A percentile compares a stretch with the other conserved stretches of the same genome.
phyloP scores from a whole-genome alignment of 2,797 vertebrate genomes.

The Enteromius anoplus region DNA sequence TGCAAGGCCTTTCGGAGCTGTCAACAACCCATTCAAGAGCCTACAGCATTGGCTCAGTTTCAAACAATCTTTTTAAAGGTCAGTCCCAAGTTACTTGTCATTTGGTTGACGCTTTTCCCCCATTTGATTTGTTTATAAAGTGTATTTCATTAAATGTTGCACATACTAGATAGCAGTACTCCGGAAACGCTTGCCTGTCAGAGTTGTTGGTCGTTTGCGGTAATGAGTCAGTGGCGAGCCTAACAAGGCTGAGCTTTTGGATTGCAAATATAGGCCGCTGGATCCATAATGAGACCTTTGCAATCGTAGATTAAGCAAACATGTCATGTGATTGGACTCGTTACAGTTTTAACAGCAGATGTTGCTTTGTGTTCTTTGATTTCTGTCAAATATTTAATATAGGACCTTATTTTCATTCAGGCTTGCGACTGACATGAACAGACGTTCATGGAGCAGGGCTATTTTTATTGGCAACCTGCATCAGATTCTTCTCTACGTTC shows the following conservation, averaged over 20 bases:
- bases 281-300: slow-evolving; percentile 82
- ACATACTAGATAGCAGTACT: slow-evolving; percentile 11
- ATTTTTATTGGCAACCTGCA: slow-evolving; percentile 49
- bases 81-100: slow-evolving; percentile 43
- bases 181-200: slow-evolving; percentile 43
- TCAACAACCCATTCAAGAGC: slow-evolving; percentile 36
- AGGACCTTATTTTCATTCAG: slow-evolving; percentile 81
- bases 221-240: slow-evolving; percentile 75
- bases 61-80: slow-evolving; percentile 48
- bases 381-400: slow-evolving; percentile 56
- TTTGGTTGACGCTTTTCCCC: slow-evolving; percentile 33
- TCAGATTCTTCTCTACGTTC: slow-evolving; percentile 41
- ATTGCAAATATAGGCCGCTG: slow-evolving; percentile 81
- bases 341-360: slow-evolving; percentile 84
- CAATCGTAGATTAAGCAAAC: slow-evolving; percentile 81
- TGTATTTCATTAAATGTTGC: slow-evolving; percentile 50
- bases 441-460: slow-evolving; percentile 33
- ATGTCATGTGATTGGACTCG: slow-evolving; percentile 85
- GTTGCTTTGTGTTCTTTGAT: slow-evolving; percentile 60
- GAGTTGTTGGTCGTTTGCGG: slow-evolving; percentile 52
- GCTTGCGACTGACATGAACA: slow-evolving; percentile 59
- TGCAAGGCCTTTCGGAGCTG: slow-evolving; percentile 41
- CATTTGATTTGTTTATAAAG: slow-evolving; percentile 48
- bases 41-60: slow-evolving; percentile 27
- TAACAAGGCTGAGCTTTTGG: slow-evolving; percentile 80